These are phyloP conservation scores for Acleris cristana DNA, from an alignment of 2,888 invertebrate species.

Conservation along the genomic window DNA sequence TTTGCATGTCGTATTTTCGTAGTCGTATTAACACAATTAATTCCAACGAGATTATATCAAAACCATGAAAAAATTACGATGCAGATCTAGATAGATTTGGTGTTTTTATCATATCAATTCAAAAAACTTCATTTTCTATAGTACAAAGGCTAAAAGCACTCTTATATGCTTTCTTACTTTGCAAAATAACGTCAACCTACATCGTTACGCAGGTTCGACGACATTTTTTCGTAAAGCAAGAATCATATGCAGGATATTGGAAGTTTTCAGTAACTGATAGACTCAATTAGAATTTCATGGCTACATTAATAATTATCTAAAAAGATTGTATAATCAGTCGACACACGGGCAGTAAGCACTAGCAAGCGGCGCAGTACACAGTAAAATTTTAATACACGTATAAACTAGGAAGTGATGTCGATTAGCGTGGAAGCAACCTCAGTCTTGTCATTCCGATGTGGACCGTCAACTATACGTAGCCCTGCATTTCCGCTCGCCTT, in stretches of 20 bases:
- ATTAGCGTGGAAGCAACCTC: constrained; percentile 76
- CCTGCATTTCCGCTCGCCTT: constrained; percentile 56
- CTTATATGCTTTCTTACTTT: too few relatives aligned
- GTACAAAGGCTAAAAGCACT: neutral
- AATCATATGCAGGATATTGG: too few relatives aligned
- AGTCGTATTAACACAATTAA: neutral
- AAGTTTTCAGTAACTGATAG: neutral
- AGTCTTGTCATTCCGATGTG: constrained; percentile 79
- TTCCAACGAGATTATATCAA: constrained; percentile 18
- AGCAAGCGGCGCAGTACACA: constrained; percentile 57
- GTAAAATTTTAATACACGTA: constrained; percentile 66
- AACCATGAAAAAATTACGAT: neutral
- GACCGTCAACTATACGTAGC: constrained; percentile 67
- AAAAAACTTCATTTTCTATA: constrained; percentile 6
- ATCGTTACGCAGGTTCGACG: too few relatives aligned
- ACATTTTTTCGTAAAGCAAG: too few relatives aligned
- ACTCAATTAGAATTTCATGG: neutral
- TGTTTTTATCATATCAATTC: constrained; percentile 6
- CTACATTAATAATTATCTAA: neutral
- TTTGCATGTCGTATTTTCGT: neutral
- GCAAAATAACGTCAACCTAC: too few relatives aligned
- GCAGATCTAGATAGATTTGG: constrained; percentile 10
- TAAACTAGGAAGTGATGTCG: constrained; percentile 70
- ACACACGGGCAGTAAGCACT: constrained; percentile 57
- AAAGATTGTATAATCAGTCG: neutral